A percentile compares a stretch with the other conserved stretches of the same genome.
These are phyloP conservation scores for Thyatira batis DNA, from an alignment of 2,888 invertebrate species.

Conservation along the genomic window DNA sequence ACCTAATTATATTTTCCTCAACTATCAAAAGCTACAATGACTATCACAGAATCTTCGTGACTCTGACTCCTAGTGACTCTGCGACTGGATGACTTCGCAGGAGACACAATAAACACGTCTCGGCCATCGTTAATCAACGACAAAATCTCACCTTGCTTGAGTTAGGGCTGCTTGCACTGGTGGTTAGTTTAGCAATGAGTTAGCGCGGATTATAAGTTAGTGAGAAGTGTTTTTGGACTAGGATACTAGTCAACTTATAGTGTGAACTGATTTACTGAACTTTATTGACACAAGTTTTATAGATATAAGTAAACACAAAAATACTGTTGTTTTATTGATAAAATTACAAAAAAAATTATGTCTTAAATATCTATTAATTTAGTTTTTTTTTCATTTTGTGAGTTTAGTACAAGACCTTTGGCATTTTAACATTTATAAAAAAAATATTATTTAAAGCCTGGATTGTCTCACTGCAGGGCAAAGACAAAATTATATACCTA, in stretches of 20 bases:
- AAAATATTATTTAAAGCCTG: no score
- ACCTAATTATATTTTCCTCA: background rate
- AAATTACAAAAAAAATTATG: background rate
- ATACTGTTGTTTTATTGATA: no score
- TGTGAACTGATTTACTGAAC: background rate
- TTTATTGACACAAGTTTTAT: background rate
- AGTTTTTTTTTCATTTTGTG: no score
- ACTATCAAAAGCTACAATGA: background rate
- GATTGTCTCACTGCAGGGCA: no score
- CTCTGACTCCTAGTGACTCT: constrained; percentile 27
- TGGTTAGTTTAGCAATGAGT: background rate
- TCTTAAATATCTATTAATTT: no score
- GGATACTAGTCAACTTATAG: no score
- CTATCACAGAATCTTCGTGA: no score
- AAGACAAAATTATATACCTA: background rate
- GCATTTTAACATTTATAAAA: no score
- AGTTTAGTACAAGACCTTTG: no score
- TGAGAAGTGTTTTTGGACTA: no score
- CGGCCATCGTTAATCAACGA: constrained; percentile 73
- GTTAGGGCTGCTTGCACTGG: constrained; percentile 19
- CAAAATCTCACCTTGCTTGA: constrained; percentile 56
- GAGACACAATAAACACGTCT: constrained; percentile 76
- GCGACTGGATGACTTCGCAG: constrained; percentile 53
- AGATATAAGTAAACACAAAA: no score
- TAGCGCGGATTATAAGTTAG: no score